These are phyloP conservation scores for Tyria jacobaeae DNA, from an alignment of 2,888 invertebrate species.

Conservation along the genomic window DNA sequence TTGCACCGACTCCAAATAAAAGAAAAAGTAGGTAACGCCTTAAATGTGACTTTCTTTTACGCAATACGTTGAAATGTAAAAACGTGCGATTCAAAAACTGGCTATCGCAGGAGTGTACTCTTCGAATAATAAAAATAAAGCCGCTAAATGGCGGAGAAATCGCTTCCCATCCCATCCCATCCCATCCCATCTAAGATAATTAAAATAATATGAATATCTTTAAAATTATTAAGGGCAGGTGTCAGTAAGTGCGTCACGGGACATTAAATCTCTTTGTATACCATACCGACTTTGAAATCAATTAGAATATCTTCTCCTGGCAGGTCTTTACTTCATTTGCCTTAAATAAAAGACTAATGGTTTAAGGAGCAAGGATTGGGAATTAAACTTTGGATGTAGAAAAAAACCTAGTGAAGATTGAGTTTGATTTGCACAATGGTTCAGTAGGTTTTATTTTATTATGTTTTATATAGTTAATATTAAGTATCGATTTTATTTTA, in stretches of 20 bases:
- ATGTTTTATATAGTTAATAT: too few relatives aligned
- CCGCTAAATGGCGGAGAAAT: too few relatives aligned
- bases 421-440: not conserved
- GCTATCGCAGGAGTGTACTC: too few relatives aligned
- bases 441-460: not conserved
- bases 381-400: constrained; percentile 5
- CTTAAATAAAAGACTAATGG: constrained; percentile 22
- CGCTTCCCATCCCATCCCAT: too few relatives aligned
- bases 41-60: too few relatives aligned
- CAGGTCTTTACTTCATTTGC: constrained; percentile 13
- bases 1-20: too few relatives aligned
- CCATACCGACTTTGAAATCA: constrained; percentile 15
- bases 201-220: constrained; percentile 14
- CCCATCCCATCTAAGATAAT: too few relatives aligned
- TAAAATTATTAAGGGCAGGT: constrained; percentile 31
- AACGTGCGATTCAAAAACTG: too few relatives aligned
- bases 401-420: not conserved
- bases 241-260: constrained; percentile 20
- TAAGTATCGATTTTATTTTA: too few relatives aligned
- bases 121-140: too few relatives aligned
- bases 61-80: too few relatives aligned
- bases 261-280: constrained; percentile 42
- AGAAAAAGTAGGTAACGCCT: too few relatives aligned
- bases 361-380: constrained; percentile 11
- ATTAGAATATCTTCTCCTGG: constrained; percentile 23